Base-by-base conservation (phyloP, 2,797 vertebrate species). In the Chaunax sp. region DNA sequence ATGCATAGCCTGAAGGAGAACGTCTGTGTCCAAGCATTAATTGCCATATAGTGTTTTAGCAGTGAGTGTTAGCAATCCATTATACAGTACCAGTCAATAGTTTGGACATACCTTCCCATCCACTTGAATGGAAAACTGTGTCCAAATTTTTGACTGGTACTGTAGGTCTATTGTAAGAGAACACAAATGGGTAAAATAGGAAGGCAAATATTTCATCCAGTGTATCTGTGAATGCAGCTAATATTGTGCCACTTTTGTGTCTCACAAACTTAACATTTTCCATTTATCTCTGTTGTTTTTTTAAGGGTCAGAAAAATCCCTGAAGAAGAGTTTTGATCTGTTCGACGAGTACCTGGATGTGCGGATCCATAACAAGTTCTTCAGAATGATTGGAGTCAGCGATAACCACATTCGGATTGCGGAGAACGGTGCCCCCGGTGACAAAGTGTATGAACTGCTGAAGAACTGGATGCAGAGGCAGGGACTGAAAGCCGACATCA, bases 381-480 rank as follows among this genome's bases (percentile, higher is more conserved):
- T 95, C 86, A 70, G 94, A n/a, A 71, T 76, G 82, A 93, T 95
- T 2, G 93, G 94, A 1, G 85, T 95, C 66, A 93, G 76, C 1
- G 94, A 95, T 86, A 95, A 95, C 84, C 78, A 86, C 68, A 95
- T 95, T 28, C 92, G 90, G 15, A 90, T 90, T 0, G 93, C 93
- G 0, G 93, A 94, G 79, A 89, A 63, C 9, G 85, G 87, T 23
- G 14, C 86, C 38, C 22, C 88, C 0, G 46, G 49, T 0, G 94
- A 95, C 89, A 94, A 94, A 58, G 94, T 95, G 51, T 95, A 95
- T 22, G 93, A 95, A 43, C 92, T 95, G 73, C 89, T 95, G 65
- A 92, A 91, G 72, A 91, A 82, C 78, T 95, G 94, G 94, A 94
- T 94, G 94, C 94, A 95, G 84, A 82, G 86, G 28, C 90, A 93